These are phyloP conservation scores for Drosophila percnosoma DNA, from an alignment of 2,888 invertebrate genomes.

Conservation along the genomic window DNA sequence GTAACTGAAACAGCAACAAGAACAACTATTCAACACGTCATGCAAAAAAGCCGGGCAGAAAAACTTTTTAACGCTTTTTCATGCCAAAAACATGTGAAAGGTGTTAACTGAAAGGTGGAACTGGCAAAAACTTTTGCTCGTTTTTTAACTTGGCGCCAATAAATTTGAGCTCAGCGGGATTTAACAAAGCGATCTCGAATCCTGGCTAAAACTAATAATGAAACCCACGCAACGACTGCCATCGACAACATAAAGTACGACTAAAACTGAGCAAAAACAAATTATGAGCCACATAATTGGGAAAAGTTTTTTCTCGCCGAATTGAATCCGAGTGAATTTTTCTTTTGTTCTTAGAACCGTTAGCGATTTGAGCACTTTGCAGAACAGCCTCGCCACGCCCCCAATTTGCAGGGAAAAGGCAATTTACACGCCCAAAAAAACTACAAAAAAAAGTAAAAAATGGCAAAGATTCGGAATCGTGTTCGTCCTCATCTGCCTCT, in stretches of 20 bases:
- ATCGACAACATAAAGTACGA: conserved; percentile 36
- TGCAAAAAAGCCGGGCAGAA: conserved; percentile 52
- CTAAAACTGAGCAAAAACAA: conserved; percentile 14
- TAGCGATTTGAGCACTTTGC: conserved; percentile 54
- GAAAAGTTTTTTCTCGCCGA: conserved; percentile 52
- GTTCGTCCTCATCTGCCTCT: conserved; percentile 32
- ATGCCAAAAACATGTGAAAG: conserved; percentile 73
- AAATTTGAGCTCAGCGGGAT: conserved; percentile 58
- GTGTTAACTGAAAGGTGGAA: conserved; percentile 46
- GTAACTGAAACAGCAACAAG: conserved; percentile 15
- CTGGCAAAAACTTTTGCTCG: conserved; percentile 55
- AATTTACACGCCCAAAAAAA: conserved; percentile 60
- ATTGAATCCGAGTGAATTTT: conserved; percentile 58
- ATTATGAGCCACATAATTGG: conserved; percentile 65
- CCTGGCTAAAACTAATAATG: conserved; percentile 39
- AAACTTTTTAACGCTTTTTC: conserved; percentile 59
- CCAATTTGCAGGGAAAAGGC: conserved; percentile 31
- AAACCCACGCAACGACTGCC: conserved; percentile 49
- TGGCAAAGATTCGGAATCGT: conserved; percentile 38
- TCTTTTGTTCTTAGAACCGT: conserved; percentile 13
- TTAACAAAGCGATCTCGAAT: conserved; percentile 45
- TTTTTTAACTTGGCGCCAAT: conserved; percentile 68
- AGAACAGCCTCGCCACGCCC: conserved; percentile 26
- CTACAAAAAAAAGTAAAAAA: neutral
- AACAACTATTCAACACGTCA: conserved; percentile 63